These are phyloP conservation scores for Muntiacus muntjak DNA, from an alignment of 2,113 vertebrate genomes.

Conservation along the genomic window DNA sequence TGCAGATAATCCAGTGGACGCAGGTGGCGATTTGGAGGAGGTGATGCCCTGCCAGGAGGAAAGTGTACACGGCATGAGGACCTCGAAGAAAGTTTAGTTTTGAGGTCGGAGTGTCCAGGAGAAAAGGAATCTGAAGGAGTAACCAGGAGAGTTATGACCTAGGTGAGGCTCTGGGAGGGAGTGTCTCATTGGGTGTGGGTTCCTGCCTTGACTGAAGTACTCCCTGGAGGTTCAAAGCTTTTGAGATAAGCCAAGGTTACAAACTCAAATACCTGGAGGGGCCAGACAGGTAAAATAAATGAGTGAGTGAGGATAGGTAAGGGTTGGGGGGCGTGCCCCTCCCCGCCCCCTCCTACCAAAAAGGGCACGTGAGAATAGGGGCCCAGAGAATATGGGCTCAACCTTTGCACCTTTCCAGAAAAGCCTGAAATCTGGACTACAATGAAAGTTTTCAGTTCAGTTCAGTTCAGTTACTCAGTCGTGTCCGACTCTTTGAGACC, in stretches of 20 bases:
- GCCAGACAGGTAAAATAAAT: neutral
- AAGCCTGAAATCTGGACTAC: neutral
- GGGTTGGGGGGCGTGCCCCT: rapidly evolving
- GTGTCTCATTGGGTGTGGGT: neutral
- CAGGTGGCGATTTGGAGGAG: neutral
- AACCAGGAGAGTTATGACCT: too few species aligned
- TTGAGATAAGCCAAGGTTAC: neutral
- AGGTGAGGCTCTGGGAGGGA: neutral
- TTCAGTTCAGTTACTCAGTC: too few species aligned
- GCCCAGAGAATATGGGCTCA: neutral
- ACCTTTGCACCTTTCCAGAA: neutral
- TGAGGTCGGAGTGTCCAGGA: neutral
- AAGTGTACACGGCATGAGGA: neutral
- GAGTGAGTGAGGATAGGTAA: neutral
- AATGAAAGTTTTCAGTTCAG: neutral
- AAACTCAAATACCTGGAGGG: neutral
- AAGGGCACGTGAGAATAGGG: neutral
- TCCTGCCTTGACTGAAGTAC: neutral
- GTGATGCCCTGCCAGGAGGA: neutral
- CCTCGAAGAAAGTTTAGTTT: neutral
- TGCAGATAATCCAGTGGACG: neutral
- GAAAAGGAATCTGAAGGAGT: neutral
- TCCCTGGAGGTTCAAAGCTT: neutral
- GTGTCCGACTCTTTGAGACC: too few species aligned
- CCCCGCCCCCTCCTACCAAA: neutral